Conservation (phyloP, 2,113 vertebrate genomes). For the Notiomystis cincta region DNA sequence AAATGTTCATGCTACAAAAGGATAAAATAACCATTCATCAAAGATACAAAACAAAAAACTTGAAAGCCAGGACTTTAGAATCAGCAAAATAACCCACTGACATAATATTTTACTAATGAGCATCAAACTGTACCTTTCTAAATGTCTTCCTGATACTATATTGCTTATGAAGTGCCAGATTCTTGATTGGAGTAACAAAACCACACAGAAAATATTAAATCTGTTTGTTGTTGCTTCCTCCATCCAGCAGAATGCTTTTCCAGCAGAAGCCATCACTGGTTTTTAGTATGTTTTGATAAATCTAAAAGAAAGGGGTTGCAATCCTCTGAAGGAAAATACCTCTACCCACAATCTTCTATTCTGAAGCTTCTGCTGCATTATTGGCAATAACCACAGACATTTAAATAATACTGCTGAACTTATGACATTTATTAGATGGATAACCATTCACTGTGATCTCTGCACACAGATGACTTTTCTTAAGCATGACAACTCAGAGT, state of each 20-base stretch:
- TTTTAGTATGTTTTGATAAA: background rate
- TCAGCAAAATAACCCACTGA: background rate
- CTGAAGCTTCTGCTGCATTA: background rate
- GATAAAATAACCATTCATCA: background rate
- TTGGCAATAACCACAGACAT: background rate
- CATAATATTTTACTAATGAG: background rate
- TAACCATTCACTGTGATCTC: background rate
- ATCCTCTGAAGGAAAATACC: background rate
- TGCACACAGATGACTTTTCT: background rate
- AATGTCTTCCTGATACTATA: background rate
- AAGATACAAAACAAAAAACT: background rate
- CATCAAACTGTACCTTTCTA: background rate
- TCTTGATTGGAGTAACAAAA: background rate
- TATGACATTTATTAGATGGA: accelerated
- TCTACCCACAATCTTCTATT: background rate
- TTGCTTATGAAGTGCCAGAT: background rate
- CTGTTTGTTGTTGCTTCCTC: background rate
- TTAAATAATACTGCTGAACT: background rate
- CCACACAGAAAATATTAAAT: background rate
- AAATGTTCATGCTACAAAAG: background rate
- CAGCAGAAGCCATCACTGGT: background rate
- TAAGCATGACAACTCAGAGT: background rate
- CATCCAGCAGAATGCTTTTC: background rate
- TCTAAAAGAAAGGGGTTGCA: background rate
- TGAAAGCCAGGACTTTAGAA: background rate